Evolutionary conservation across 2,113 vertebrate species (phyloP).

Genomic region (Empidonax alnorum): DNA sequence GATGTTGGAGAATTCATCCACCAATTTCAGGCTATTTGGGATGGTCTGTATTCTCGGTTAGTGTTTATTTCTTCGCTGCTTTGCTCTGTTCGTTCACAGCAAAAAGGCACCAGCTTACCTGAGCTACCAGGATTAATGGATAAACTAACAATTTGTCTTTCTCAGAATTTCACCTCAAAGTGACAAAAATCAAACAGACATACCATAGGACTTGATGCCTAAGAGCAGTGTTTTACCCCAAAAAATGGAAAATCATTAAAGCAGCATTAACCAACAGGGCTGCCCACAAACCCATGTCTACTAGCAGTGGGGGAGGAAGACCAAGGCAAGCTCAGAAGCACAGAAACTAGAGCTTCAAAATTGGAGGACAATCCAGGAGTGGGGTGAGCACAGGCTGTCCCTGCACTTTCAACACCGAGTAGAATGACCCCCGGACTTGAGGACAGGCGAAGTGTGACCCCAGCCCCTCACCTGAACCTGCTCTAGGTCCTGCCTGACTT

Average conservation of each 20-base stretch:
- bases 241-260: not conserved
- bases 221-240: not conserved
- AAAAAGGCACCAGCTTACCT: not conserved
- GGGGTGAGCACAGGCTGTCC: not conserved
- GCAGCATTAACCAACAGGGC: not conserved
- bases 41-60: not conserved
- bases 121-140: not conserved
- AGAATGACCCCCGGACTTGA: accelerated
- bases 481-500: accelerated
- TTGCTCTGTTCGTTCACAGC: not conserved
- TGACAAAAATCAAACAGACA: not conserved
- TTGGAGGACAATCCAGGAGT: not conserved
- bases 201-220: not conserved
- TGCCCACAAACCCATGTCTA: not conserved
- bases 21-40: not conserved
- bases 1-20: not conserved
- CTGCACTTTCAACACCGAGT: accelerated
- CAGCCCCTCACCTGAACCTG: not conserved
- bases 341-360: not conserved
- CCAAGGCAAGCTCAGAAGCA: not conserved
- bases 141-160: not conserved
- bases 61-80: not conserved
- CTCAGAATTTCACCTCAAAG: not conserved
- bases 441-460: not conserved
- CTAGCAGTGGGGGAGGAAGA: not conserved